Evolutionary conservation across 2,888 invertebrate species (phyloP), one percentile per base, ranked within the genome.

Genomic region (Pammene fasciana): DNA sequence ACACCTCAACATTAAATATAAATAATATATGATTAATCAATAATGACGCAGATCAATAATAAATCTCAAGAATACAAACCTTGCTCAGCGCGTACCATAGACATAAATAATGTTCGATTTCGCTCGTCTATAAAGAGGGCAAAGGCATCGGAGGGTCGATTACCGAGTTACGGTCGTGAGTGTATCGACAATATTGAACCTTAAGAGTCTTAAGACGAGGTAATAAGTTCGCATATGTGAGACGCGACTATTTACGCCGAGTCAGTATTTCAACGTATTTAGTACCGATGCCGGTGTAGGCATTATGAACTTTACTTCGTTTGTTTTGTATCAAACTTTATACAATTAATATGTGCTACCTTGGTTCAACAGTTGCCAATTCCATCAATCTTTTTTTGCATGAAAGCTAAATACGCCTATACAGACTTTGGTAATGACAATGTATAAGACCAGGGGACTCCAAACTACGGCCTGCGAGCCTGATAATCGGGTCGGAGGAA

Each of bases 71-170:
- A 57, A 68, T 48, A n/a, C 26, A 62, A 56, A 56, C 50, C 50
- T 50, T 57, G 43, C 56, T 61, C 26, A 67, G 67, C 62, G 36
- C 14, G 50, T 64, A 43, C 48, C 52, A 52, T 54, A 64, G 56
- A 57, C 56, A 65, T 68, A 64, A 64, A 59, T 68, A 68, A 64
- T 59, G 68, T 68, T 62, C 43, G 68, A 57, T 68, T 57, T 65
- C 36, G 57, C 57, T 59, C 52, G 68, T 64, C 57, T 41, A 70
- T 70, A 70, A 65, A 70, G 65, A 70, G 65, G 70, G 60, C 60
- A 65, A 71, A 71, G 62, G 67, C 62, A 71, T 65, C 55, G 46
- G 57, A 57, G 68, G 64, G 68, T 59, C 68, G 68, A 68, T 68
- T 45, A 52, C 68, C 52, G 68, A 56, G 62, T 68, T 62, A 68